phyloP scores from a whole-genome alignment of 2,113 vertebrate genomes.

The Scomber colias region DNA sequence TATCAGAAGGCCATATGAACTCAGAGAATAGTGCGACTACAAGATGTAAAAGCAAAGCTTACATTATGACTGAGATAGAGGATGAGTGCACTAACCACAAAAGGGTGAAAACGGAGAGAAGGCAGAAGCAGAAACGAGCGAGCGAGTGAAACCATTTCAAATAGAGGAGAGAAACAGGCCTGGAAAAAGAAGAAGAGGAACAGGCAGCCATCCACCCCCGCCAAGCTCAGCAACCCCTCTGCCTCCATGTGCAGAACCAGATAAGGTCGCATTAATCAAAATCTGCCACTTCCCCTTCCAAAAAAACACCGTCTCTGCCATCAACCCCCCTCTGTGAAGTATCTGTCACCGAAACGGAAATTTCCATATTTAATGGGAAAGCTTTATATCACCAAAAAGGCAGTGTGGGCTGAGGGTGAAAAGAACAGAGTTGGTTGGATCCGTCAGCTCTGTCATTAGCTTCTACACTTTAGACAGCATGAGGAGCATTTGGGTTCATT shows the following conservation, averaged over 20 bases:
- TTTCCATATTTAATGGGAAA: constrained; percentile 97
- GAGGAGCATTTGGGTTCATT: constrained; percentile 50
- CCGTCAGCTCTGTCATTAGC: constrained; percentile 70
- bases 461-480: constrained; percentile 44
- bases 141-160: constrained; percentile 49
- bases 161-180: constrained; percentile 51
- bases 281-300: constrained; percentile 84
- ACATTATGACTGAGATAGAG: constrained; percentile 20
- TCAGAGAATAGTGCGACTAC: constrained; percentile 37
- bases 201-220: constrained; percentile 79
- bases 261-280: constrained; percentile 94
- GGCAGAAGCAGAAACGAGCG: constrained; percentile 31
- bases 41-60: constrained; percentile 51
- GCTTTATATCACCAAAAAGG: constrained; percentile 91
- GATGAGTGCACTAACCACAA: constrained; percentile 18
- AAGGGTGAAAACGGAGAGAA: constrained; percentile 31
- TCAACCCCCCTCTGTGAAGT: constrained; percentile 83
- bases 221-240: constrained; percentile 80
- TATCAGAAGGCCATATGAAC: constrained; percentile 17
- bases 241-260: constrained; percentile 89
- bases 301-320: constrained; percentile 74
- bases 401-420: constrained; percentile 74
- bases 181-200: constrained; percentile 59
- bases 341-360: constrained; percentile 92
- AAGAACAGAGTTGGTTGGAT: constrained; percentile 62